Evolutionary conservation across 2,888 invertebrate species (phyloP).

Genomic region (Dioctria rufipes): DNA sequence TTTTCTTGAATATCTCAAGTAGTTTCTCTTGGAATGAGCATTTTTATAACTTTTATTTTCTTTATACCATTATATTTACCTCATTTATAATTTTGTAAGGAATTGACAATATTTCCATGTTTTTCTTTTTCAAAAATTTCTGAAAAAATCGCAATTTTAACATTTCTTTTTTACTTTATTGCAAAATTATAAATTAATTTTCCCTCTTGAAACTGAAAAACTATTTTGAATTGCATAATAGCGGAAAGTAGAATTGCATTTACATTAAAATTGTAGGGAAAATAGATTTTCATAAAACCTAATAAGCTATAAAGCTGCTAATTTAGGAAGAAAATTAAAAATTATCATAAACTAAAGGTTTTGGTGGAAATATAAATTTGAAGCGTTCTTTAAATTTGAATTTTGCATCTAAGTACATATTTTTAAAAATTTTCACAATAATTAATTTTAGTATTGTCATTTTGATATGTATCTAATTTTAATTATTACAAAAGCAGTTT

Average conservation of each 20-base stretch:
- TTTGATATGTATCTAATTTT: slow-evolving; percentile 60
- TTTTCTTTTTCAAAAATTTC: slow-evolving; percentile 7
- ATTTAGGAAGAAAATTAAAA: no score
- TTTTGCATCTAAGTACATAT: slow-evolving; percentile 33
- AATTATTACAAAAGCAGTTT: slow-evolving; percentile 35
- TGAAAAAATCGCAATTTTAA: background rate
- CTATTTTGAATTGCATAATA: no score
- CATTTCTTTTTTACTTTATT: no score
- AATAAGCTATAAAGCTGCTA: no score
- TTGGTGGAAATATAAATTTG: no score
- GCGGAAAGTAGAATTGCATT: no score
- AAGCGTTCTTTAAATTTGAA: slow-evolving; percentile 26
- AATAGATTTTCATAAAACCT: no score
- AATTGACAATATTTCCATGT: slow-evolving; percentile 36
- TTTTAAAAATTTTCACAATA: slow-evolving; percentile 29
- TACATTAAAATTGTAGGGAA: no score
- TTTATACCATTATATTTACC: slow-evolving; percentile 6
- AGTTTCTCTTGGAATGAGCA: background rate
- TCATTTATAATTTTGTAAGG: slow-evolving; percentile 16
- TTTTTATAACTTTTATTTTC: background rate
- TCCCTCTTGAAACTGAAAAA: no score
- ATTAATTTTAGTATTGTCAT: slow-evolving; percentile 60
- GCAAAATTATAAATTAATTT: no score
- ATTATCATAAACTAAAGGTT: no score
- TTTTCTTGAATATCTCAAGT: no score